Evolutionary conservation across 2,113 vertebrate genomes (phyloP), one percentile per base, ranked within the genome.

Genomic region (Caretta caretta): DNA sequence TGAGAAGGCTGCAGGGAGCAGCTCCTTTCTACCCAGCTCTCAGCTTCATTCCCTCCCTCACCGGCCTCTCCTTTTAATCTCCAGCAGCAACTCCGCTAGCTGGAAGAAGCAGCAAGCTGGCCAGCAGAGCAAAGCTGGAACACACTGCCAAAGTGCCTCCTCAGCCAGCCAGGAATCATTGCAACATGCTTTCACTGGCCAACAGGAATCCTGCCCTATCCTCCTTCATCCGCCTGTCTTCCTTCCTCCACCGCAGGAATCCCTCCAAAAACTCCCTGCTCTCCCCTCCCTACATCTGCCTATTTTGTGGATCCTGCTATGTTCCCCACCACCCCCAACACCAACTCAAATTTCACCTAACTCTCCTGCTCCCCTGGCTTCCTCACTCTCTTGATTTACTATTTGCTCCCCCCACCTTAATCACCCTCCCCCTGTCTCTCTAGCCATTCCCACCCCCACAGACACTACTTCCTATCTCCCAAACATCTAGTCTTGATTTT

Each of bases 51-150:
- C 81, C 90, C 78, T 89, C 46, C 22, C 81, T 83, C 56, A 83
- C 50, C 22, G 81, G 84, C 57, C 59, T 96, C 93, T 93, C 79
- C 65, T 95, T 80, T 93, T 96, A 91, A 69, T 85, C 3, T 22
- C 65, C 79, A 87, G 29, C 17, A 81, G 54, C 54, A 92, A 89
- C 53, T 25, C 19, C 88, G 35, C 42, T 84, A 49, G 31, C 31
- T 49, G 83, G 78, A 94, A 85, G 5, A 8, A 93, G 78, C 24
- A 84, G 82, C 84, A 89, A 57, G 79, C 90, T 3, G 1, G 53
- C 31, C 57, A 89, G 85, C 78, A 46, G 50, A 79, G 79, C 86
- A 82, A 3, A 7, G 86, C 72, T 94, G 59, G 42, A 49, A 12
- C 38, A 38, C 8, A 3, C 2, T n/a, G 46, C 53, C 69, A 27